Evolutionary conservation across 2,888 invertebrate species (phyloP).

Genomic region (Trissonchulus latispiculum): DNA sequence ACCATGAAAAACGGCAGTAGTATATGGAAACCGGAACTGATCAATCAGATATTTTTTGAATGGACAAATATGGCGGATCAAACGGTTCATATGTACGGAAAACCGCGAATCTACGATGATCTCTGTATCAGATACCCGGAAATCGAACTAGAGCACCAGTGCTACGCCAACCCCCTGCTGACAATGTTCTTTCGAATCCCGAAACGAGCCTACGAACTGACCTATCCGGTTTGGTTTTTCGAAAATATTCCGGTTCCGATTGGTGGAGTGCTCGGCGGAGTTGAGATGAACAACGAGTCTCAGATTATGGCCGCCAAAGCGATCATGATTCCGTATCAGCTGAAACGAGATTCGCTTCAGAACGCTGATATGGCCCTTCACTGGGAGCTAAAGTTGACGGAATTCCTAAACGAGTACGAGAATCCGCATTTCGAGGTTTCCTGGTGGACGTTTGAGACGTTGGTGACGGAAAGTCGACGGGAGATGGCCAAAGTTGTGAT

Average conservation of each 20-base stretch:
- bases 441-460: conserved; percentile 43
- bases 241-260: conserved; percentile 26
- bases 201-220: neutral
- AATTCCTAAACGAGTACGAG: neutral
- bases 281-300: neutral
- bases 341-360: conserved; percentile 34
- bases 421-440: conserved; percentile 21
- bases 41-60: neutral
- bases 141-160: neutral
- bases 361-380: conserved; percentile 39
- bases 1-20: neutral
- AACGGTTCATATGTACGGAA: conserved; percentile 1
- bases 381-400: conserved; percentile 38
- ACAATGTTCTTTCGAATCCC: neutral
- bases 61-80: neutral
- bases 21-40: neutral
- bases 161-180: neutral
- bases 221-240: neutral
- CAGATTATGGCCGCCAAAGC: conserved; percentile 34
- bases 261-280: conserved; percentile 35
- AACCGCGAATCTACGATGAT: neutral
- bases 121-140: neutral
- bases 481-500: conserved; percentile 37
- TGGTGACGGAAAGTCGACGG: conserved; percentile 37
- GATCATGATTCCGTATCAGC: conserved; percentile 39